Base-by-base conservation (phyloP, 1,140 invertebrate genomes). In the Cephus cinctus region DNA sequence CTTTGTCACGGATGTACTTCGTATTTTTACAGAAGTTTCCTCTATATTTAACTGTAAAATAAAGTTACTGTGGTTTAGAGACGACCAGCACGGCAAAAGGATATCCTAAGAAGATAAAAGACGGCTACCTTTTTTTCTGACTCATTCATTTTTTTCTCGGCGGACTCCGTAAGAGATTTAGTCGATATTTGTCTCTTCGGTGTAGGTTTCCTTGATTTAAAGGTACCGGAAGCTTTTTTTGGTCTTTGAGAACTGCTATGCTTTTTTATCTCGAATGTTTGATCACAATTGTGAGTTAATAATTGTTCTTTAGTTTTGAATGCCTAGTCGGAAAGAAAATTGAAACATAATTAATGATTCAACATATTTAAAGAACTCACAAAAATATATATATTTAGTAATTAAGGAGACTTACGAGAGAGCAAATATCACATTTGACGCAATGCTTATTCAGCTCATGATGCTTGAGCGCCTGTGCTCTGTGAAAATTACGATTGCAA, bases 401-500 rank as follows among this genome's bases (percentile, higher is more conserved):
- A 41, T 11, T 41, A 27, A n/a, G n/a, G n/a, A n/a, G 25, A 67
- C 68, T 66, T 48, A 76, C 73, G 31, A 74, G 65, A 19, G 64
- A 63, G 50, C 73, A 76, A 43, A 67, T 61, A 22, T 76, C 73
- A 42, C 73, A 76, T 44, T 75, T 75, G 4, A 75, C 32, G 43
- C 54, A 61, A 46, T 76, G 73, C 34, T 76, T 75, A 32, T 69
- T 67, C 16, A 74, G 45, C 30, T 76, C 73, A n/a, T 73, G 63
- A 61, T 75, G 72, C 43, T 75, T 75, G 4, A 73, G 54, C n/a
- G 72, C 72, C 49, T 76, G 78, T 19, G 75, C 69, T n/a, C 75
- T 65, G 40, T 77, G 61, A 58, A 88, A 89, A 47, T 80, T 76
- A 14, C 79, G 54, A 55, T 75, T 75, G 45, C 78, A 80, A 31